These are phyloP conservation scores for Lacanobia oleracea DNA, from an alignment of 2,888 invertebrate genomes.

Conservation along the genomic window DNA sequence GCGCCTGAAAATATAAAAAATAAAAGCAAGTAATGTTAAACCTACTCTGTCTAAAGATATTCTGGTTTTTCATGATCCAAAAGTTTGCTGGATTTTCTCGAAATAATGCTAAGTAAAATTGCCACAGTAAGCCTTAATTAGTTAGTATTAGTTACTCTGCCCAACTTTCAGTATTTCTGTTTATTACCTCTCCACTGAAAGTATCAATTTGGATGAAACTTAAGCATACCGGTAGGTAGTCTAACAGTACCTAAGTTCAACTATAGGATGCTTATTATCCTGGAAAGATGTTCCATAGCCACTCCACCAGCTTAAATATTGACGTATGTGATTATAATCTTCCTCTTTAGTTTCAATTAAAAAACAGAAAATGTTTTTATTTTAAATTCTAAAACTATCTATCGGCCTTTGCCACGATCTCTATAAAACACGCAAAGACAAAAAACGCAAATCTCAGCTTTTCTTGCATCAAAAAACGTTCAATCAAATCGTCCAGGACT, in stretches of 20 bases:
- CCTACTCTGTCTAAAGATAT: slow-evolving; percentile 19
- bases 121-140: no score
- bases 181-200: no score
- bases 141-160: no score
- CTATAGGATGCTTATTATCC: no score
- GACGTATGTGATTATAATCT: no score
- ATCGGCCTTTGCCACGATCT: neutral
- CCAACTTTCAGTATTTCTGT: no score
- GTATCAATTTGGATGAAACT: no score
- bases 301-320: no score
- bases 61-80: neutral
- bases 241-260: no score
- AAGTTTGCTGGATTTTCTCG: neutral
- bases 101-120: neutral
- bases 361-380: neutral
- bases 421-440: neutral
- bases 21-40: slow-evolving; percentile 32
- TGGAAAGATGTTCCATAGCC: no score
- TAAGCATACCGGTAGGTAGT: no score
- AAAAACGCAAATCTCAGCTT: neutral
- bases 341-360: no score
- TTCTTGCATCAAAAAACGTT: neutral
- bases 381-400: neutral
- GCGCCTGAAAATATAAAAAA: slow-evolving; percentile 48
- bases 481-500: slow-evolving; percentile 4